Evolutionary conservation across 2,797 vertebrate genomes (phyloP).

Genomic region (Myotis pilosus): DNA sequence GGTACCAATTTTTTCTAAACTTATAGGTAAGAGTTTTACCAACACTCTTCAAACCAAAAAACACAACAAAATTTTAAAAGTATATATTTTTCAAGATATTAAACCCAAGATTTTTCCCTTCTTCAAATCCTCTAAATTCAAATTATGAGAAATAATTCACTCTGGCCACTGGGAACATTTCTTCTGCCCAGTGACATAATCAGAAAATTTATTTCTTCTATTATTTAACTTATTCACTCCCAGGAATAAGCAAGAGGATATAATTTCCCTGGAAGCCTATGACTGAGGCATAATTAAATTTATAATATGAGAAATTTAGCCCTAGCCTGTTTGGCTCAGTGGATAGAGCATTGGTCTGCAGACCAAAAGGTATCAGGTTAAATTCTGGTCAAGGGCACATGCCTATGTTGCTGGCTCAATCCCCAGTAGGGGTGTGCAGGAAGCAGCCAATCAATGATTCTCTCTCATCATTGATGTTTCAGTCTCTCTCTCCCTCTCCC

Average conservation of each 20-base stretch:
- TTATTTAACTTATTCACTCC: conserved; percentile 45
- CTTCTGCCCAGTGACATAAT: conserved; percentile 38
- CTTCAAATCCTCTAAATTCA: conserved; percentile 45
- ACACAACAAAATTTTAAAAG: not conserved
- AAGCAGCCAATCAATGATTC: no score
- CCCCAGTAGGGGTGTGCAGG: no score
- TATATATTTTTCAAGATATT: conserved; percentile 8
- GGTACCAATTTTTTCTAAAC: not conserved
- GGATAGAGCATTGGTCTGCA: no score
- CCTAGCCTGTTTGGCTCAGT: no score
- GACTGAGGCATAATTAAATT: not conserved
- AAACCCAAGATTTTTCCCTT: not conserved
- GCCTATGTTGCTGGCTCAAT: no score
- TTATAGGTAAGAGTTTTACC: conserved; percentile 12
- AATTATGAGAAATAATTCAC: conserved; percentile 55
- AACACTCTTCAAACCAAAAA: conserved; percentile 1
- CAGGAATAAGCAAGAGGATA: not conserved
- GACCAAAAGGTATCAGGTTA: no score
- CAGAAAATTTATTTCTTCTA: conserved; percentile 16
- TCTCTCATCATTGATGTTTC: no score
- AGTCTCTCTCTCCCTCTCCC: no score
- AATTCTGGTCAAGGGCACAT: no score
- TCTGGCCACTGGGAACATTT: conserved; percentile 40
- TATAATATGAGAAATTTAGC: not conserved
- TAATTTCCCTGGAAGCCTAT: not conserved